Evolutionary conservation across 2,888 invertebrate genomes (phyloP).

Genomic region (Drosophila rubida): DNA sequence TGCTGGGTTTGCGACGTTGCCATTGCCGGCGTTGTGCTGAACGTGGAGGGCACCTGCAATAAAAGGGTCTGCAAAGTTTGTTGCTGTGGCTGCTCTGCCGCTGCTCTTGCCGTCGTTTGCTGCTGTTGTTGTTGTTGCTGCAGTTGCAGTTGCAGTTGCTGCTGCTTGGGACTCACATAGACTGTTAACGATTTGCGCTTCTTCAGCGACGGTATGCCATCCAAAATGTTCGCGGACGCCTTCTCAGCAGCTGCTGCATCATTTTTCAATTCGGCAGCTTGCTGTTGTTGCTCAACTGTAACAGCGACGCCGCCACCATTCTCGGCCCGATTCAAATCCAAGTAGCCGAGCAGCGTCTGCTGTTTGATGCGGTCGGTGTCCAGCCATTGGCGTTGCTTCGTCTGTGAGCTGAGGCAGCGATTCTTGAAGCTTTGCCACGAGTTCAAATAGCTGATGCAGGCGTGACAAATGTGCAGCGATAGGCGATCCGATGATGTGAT

Average conservation of each 20-base stretch:
- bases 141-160: slow-evolving; percentile 58
- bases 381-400: slow-evolving; percentile 84
- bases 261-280: slow-evolving; percentile 42
- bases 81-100: slow-evolving; percentile 51
- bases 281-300: slow-evolving; percentile 45
- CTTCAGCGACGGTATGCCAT: slow-evolving; percentile 83
- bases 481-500: slow-evolving; percentile 82
- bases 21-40: slow-evolving; percentile 32
- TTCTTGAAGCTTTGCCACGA: slow-evolving; percentile 85
- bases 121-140: slow-evolving; percentile 46
- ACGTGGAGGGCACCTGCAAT: slow-evolving; percentile 60
- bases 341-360: slow-evolving; percentile 56
- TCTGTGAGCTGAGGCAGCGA: slow-evolving; percentile 84
- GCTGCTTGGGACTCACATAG: slow-evolving; percentile 83
- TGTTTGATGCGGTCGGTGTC: slow-evolving; percentile 70
- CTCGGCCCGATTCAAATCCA: slow-evolving; percentile 69
- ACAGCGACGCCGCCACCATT: slow-evolving; percentile 49
- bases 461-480: slow-evolving; percentile 84
- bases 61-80: slow-evolving; percentile 61
- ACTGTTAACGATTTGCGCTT: slow-evolving; percentile 84
- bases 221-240: slow-evolving; percentile 76
- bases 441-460: slow-evolving; percentile 85
- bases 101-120: slow-evolving; percentile 39
- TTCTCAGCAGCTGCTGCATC: slow-evolving; percentile 49
- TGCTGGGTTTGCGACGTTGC: slow-evolving; percentile 32